Evolutionary conservation across 2,888 invertebrate genomes (phyloP).

Genomic region (Drosophila borealis): DNA sequence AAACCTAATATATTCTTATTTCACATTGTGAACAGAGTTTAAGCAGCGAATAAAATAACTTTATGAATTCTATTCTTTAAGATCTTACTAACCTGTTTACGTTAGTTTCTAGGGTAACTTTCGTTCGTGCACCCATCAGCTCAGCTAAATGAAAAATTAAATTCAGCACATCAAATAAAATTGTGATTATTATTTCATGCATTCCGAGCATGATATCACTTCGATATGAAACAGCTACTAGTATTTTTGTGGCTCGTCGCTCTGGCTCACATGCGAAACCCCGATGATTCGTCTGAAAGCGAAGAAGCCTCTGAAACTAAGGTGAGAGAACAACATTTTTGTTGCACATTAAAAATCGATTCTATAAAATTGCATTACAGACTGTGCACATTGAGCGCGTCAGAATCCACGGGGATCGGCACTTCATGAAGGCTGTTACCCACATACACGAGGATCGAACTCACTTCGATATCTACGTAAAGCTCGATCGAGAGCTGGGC

Average conservation of each 20-base stretch:
- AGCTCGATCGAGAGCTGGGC: constrained; percentile 45
- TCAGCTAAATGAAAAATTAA: background rate
- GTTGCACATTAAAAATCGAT: fast-evolving
- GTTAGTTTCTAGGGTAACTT: background rate
- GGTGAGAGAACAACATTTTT: background rate
- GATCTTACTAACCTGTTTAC: no score
- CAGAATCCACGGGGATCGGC: constrained; percentile 36
- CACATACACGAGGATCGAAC: constrained; percentile 37
- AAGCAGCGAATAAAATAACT: no score
- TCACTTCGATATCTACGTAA: constrained; percentile 45
- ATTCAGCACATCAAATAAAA: constrained; percentile 6
- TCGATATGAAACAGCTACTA: constrained; percentile 20
- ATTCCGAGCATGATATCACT: constrained; percentile 5
- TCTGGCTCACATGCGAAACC: background rate
- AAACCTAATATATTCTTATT: no score
- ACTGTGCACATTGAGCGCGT: constrained; percentile 21
- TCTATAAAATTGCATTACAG: constrained; percentile 10
- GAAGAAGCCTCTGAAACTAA: background rate
- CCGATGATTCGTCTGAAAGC: background rate
- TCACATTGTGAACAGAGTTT: no score
- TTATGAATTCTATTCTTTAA: background rate
- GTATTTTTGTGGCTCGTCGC: constrained; percentile 15
- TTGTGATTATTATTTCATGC: background rate
- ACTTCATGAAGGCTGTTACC: constrained; percentile 41
- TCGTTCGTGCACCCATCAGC: background rate